Conservation (phyloP, 2,888 invertebrate genomes). For the Phorcus lineatus region DNA sequence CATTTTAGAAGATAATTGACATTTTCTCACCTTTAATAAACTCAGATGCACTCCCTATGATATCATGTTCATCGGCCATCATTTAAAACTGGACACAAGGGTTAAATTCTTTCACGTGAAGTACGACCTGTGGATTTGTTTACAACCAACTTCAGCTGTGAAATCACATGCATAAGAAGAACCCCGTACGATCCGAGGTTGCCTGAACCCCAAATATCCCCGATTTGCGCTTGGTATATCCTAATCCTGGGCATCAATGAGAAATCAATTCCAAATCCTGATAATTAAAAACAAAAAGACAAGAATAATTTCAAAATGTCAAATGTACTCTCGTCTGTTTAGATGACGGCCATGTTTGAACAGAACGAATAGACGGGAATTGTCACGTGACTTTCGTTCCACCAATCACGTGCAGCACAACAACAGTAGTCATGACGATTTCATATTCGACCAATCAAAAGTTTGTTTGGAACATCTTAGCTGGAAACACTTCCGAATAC, state of each 20-base stretch:
- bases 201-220: slow-evolving; percentile 6
- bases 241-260: neutral
- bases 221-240: neutral
- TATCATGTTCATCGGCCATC: slow-evolving; percentile 74
- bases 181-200: neutral
- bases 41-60: slow-evolving; percentile 75
- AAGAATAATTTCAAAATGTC: slow-evolving; percentile 4
- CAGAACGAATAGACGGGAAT: slow-evolving; percentile 48
- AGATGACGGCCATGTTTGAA: slow-evolving; percentile 70
- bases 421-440: slow-evolving; percentile 71
- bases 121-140: slow-evolving; percentile 19
- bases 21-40: slow-evolving; percentile 72
- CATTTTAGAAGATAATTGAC: neutral
- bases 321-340: slow-evolving; percentile 24
- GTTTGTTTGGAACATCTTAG: slow-evolving; percentile 38
- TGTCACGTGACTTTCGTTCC: slow-evolving; percentile 54
- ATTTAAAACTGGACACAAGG: slow-evolving; percentile 32
- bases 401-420: slow-evolving; percentile 59
- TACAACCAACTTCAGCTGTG: slow-evolving; percentile 10
- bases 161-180: slow-evolving; percentile 12
- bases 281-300: slow-evolving; percentile 14
- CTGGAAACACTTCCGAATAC: slow-evolving; percentile 26
- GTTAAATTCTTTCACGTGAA: neutral
- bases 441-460: slow-evolving; percentile 61
- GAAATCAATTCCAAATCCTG: neutral